Evolutionary conservation across 2,113 vertebrate species (phyloP), one percentile per base, ranked within the genome.

Genomic region (Indicator indicator): DNA sequence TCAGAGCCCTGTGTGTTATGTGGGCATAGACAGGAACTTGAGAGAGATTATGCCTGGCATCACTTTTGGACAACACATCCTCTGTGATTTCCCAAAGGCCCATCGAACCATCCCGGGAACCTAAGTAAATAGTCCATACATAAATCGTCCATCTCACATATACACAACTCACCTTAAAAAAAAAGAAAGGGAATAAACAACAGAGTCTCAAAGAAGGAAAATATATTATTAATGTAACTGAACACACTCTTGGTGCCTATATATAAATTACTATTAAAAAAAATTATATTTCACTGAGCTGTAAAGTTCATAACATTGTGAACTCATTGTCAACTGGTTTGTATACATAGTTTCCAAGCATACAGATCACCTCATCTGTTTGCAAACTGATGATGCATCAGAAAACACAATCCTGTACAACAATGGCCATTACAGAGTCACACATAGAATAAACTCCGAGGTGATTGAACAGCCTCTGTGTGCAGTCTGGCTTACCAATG

Each of bases 41-140:
- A 54, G 98, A 98, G 56, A 98, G 97, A 84, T 97, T 98, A 89
- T 98, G 98, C 62, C 96, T 98, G 42, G 96, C 98, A 72, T 99
- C 98, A 0, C 98, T 98, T 96, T 98, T 98, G 84, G 95, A 98
- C 95, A 99, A 94, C 32, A 99, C 98, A 52, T 99, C 98, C 7
- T 99, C 99, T 4, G 99, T 99, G 70, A 99, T 98, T 96, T 99
- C 99, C 99, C 99, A 99, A 50, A 99, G 98, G 60, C 99, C 99
- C 99, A 99, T 99, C 0, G 99, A 99, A 93, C 99, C 99, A 88
- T 99, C 99, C 28, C 99, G 98, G 54, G 99, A 99, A 72, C 99
- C 99, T 99, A 77, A n/a, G 86, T n/a, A 58, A 38, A 67, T 1
- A 94, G 67, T n/a, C 20, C 15, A 83, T 16, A 79, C 42, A 74